Evolutionary conservation across 2,797 vertebrate genomes (phyloP).

Genomic region (Mormyrus proboscirostris): DNA sequence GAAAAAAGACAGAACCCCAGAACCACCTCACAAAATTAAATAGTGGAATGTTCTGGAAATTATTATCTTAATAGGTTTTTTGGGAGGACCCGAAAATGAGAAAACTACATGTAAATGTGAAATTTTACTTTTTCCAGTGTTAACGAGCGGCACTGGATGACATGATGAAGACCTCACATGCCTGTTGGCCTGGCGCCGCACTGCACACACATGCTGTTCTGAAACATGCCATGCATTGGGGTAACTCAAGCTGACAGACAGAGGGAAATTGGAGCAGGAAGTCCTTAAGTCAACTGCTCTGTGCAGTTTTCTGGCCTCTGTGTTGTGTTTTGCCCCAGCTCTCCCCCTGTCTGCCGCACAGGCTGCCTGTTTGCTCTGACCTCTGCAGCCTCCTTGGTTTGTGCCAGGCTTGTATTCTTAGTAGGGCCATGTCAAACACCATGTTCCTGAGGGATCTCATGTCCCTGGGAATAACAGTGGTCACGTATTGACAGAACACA

Average conservation of each 20-base stretch:
- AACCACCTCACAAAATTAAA: neutral
- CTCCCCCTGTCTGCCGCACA: neutral
- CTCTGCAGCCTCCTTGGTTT: neutral
- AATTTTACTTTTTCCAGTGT: neutral
- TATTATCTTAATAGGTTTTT: neutral
- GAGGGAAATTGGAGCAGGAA: neutral
- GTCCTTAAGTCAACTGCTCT: neutral
- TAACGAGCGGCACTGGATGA: neutral
- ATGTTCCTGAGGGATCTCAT: neutral
- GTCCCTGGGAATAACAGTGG: neutral
- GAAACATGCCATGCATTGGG: neutral
- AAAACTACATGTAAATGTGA: neutral
- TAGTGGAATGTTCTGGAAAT: neutral
- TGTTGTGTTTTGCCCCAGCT: neutral
- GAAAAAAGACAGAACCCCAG: neutral
- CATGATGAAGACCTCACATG: neutral
- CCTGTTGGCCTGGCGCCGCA: neutral
- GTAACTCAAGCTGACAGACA: neutral
- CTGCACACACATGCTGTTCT: neutral
- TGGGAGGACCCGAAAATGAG: neutral
- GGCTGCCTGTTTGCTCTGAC: neutral
- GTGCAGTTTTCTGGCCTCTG: neutral
- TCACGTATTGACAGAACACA: neutral
- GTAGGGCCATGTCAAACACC: neutral
- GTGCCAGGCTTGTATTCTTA: neutral